phyloP scores from a whole-genome alignment of 1,140 invertebrate genomes.

The Zaprionus ornatus region DNA sequence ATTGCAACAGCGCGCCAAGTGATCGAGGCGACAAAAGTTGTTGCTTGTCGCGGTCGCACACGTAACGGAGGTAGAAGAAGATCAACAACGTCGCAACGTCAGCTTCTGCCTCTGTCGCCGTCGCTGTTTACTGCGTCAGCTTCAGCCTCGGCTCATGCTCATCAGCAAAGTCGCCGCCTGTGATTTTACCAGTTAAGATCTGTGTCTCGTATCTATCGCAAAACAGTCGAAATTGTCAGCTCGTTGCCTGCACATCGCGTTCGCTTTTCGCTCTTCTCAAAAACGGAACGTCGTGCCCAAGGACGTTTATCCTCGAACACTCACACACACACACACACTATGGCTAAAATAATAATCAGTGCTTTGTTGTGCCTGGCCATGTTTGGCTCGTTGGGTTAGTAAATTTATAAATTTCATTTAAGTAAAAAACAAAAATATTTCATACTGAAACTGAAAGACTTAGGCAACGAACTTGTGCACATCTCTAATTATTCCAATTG shows the following conservation, averaged over 20 bases:
- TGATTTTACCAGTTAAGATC: constrained; percentile 71
- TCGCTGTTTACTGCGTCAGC: constrained; percentile 9
- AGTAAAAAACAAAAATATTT: constrained; percentile 21
- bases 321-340: constrained; percentile 32
- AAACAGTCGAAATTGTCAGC: constrained; percentile 79
- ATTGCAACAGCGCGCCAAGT: constrained; percentile 52
- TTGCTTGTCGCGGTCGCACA: constrained; percentile 31
- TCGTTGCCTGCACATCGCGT: constrained; percentile 71
- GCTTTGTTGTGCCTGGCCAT: constrained; percentile 77
- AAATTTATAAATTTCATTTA: constrained; percentile 24
- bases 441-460: constrained; percentile 54
- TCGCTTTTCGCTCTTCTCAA: constrained; percentile 36
- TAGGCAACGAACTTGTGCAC: constrained; percentile 56
- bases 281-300: constrained; percentile 42
- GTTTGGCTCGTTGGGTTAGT: constrained; percentile 82
- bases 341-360: constrained; percentile 77
- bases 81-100: constrained; percentile 45
- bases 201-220: constrained; percentile 70
- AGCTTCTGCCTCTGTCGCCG: constrained; percentile 4
- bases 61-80: constrained; percentile 59
- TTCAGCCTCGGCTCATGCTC: constrained; percentile 32
- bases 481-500: constrained; percentile 16
- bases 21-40: constrained; percentile 52
- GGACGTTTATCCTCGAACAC: constrained; percentile 33
- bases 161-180: constrained; percentile 41